These are phyloP conservation scores for Semaprochilodus insignis DNA, from an alignment of 2,797 vertebrate genomes.

Conservation along the genomic window DNA sequence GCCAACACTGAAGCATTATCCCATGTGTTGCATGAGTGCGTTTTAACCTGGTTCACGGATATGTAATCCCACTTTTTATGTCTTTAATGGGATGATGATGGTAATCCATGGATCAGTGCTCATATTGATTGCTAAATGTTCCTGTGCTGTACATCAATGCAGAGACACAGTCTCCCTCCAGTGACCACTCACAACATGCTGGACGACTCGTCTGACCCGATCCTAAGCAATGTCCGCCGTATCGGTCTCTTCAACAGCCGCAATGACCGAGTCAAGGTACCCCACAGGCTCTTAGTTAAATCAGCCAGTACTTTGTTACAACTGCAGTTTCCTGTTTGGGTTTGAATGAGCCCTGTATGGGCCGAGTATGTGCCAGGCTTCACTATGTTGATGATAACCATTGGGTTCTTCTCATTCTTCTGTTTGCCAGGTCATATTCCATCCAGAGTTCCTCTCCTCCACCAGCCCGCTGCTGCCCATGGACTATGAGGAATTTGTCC, in stretches of 20 bases:
- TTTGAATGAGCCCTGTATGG: too few species aligned
- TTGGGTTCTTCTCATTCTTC: neutral
- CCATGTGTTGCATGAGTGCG: neutral
- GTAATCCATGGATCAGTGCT: conserved; percentile 37
- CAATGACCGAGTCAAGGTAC: conserved; percentile 92
- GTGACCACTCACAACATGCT: conserved; percentile 98
- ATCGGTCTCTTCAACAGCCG: conserved; percentile 93
- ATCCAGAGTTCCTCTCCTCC: conserved; percentile 96
- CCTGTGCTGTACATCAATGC: conserved; percentile 20
- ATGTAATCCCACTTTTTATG: neutral
- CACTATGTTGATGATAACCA: neutral
- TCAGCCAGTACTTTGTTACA: too few species aligned
- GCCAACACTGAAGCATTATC: neutral
- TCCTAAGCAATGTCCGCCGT: conserved; percentile 89
- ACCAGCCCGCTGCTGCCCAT: conserved; percentile 94
- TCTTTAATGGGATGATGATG: conserved; percentile 13
- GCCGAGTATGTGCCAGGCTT: too few species aligned
- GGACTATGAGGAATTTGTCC: conserved; percentile 97
- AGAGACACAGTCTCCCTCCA: conserved; percentile 93
- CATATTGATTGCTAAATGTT: conserved; percentile 16
- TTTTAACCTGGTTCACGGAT: neutral
- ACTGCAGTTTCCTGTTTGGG: too few species aligned
- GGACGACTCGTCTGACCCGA: conserved; percentile 89
- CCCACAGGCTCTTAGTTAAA: too few species aligned
- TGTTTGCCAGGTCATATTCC: conserved; percentile 86